Evolutionary conservation across 2,888 invertebrate species (phyloP).

Genomic region (Agrochola lota): DNA sequence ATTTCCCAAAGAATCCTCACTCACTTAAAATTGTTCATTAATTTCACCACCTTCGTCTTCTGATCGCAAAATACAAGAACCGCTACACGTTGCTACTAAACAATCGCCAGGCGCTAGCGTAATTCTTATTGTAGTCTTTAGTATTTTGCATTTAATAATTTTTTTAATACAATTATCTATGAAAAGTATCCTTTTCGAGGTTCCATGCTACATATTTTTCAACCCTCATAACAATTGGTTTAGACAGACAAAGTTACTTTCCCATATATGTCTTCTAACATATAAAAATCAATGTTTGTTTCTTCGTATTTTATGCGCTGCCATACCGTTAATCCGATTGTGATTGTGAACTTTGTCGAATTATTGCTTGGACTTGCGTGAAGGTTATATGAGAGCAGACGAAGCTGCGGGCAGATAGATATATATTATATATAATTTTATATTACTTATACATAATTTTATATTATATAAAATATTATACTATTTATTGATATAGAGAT

Average conservation of each 20-base stretch:
- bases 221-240: neutral
- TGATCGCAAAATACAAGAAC: slow-evolving; percentile 8
- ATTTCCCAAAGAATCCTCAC: neutral
- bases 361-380: neutral
- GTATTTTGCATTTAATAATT: neutral
- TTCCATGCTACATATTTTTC: too few species aligned
- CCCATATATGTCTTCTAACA: neutral
- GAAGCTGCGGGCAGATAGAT: neutral
- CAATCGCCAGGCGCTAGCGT: slow-evolving; percentile 27
- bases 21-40: too few species aligned
- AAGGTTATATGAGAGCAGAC: neutral
- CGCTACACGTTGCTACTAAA: slow-evolving; percentile 26
- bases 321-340: neutral
- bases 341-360: neutral
- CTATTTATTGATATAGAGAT: too few species aligned
- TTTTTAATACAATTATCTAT: neutral
- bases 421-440: too few species aligned
- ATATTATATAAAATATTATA: too few species aligned
- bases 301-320: neutral
- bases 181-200: neutral
- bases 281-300: too few species aligned
- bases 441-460: too few species aligned
- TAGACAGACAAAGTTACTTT: neutral
- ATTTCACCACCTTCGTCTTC: neutral
- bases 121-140: neutral